phyloP scores from a whole-genome alignment of 2,888 invertebrate species.

The Ashinkailepas kermadecensis region DNA sequence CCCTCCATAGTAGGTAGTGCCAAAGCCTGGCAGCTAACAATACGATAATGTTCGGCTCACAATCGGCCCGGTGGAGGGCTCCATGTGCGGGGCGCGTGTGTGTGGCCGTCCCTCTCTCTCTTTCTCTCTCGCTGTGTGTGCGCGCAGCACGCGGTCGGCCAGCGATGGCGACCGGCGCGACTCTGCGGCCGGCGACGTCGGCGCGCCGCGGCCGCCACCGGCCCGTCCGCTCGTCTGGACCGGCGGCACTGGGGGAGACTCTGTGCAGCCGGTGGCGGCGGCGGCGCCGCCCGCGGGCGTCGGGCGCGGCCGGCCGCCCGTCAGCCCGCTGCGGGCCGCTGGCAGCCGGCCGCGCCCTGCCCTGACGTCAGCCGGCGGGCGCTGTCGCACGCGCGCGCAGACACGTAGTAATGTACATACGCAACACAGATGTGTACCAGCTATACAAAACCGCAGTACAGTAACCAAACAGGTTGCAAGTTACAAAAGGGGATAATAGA shows the following conservation, averaged over 20 bases:
- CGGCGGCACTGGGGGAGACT: neutral
- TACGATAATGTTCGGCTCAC: constrained; percentile 7
- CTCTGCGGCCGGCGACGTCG: neutral
- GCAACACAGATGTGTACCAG: constrained; percentile 1
- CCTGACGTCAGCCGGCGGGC: neutral
- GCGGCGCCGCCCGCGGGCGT: neutral
- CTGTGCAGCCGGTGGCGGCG: neutral
- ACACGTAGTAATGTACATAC: neutral
- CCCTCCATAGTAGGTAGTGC: constrained; percentile 16
- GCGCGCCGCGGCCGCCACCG: neutral
- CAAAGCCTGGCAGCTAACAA: constrained; percentile 19
- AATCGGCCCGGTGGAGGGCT: neutral
- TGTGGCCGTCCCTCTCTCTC: too few species aligned
- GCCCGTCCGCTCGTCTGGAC: neutral
- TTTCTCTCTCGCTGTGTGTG: too few species aligned
- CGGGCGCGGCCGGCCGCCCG: neutral
- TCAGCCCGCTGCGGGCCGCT: neutral
- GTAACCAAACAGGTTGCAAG: neutral
- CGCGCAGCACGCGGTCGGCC: too few species aligned
- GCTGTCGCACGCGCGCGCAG: neutral
- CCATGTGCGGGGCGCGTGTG: neutral
- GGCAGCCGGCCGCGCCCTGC: neutral
- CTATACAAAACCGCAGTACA: constrained; percentile 3
- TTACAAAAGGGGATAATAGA: constrained; percentile 2
- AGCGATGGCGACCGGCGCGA: too few species aligned